Base-by-base conservation (phyloP, 1,140 invertebrate genomes). In the Akabosia matsudoensis region DNA sequence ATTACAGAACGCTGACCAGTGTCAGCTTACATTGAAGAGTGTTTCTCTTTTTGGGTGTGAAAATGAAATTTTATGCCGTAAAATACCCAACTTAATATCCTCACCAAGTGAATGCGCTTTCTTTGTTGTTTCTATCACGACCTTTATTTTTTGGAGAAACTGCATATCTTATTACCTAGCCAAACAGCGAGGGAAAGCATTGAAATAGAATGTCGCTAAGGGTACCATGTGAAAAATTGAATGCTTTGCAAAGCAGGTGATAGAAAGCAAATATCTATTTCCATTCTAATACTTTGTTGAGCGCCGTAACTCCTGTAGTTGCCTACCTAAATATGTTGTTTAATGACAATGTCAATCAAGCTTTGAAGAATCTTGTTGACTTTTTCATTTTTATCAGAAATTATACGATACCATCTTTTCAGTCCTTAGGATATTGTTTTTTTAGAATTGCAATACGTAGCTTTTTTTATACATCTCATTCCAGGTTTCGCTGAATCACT, bases 1-100 rank as follows among this genome's bases (percentile, higher is more conserved):
- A 81, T 81, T 81, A 81, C 76, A 81, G 73, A 77, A 61, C 34
- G 14, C 45, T 73, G n/a, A n/a, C 26, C n/a, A 45, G 37, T 10
- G 7, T 45, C 18, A 10, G 37, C 18, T 18, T 7, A 7, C 7
- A 45, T 7, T 10, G 37, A 18, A 45, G 37, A 45, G 24, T 30
- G 26, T 28, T 61, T 24, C 4, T 24, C 54, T 61, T 7, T 67
- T 67, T 31, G 61, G 61, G 7, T 67, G 61, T 31, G 61, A 30
- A 67, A 67, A 67, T 67, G 61, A 31, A 67, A 31, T 67, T 67
- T 67, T 67, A 13, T 61, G 4, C 24, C 54, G 24, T n/a, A 61
- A 14, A n/a, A 24, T 24, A 61, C n/a, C 54, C n/a, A n/a, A n/a
- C n/a, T n/a, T n/a, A n/a, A n/a, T n/a, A 45, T 45, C 37, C 7